These are phyloP conservation scores for Alligator sinensis DNA, from an alignment of 2,113 vertebrate genomes.

Conservation along the genomic window DNA sequence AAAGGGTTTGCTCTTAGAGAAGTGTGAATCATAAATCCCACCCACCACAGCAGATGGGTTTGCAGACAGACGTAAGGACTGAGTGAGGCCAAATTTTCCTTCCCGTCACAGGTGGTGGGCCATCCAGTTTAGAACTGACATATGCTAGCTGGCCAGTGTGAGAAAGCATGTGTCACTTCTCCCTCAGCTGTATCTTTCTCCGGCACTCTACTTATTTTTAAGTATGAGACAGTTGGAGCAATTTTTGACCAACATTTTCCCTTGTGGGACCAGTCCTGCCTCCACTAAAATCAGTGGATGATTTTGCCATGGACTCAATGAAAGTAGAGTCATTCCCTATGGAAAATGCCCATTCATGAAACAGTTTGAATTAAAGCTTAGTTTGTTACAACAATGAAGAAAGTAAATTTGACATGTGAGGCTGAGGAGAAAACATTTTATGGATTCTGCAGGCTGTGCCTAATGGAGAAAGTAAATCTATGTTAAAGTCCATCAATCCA, in stretches of 20 bases:
- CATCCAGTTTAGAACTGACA: neutral
- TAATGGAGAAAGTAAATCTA: neutral
- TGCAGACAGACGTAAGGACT: neutral
- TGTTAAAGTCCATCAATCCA: fast-evolving
- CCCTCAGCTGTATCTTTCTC: neutral
- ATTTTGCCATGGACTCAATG: neutral
- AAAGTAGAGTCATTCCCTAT: neutral
- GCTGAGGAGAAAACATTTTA: neutral
- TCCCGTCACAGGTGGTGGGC: neutral
- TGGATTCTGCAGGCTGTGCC: fast-evolving
- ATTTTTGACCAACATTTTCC: neutral
- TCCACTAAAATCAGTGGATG: neutral
- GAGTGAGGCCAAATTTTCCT: neutral
- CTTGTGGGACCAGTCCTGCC: fast-evolving
- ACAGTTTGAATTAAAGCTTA: neutral
- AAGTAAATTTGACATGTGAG: fast-evolving
- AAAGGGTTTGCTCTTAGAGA: neutral
- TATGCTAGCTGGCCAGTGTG: neutral
- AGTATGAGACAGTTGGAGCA: neutral
- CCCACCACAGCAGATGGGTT: slow-evolving; percentile 23
- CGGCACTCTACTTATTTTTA: neutral
- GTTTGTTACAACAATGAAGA: neutral
- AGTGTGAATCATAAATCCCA: neutral
- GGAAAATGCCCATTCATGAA: neutral
- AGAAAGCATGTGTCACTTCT: neutral